Evolutionary conservation across 2,888 invertebrate species (phyloP), one percentile per base, ranked within the genome.

Genomic region (Gnatocerus cornutus): DNA sequence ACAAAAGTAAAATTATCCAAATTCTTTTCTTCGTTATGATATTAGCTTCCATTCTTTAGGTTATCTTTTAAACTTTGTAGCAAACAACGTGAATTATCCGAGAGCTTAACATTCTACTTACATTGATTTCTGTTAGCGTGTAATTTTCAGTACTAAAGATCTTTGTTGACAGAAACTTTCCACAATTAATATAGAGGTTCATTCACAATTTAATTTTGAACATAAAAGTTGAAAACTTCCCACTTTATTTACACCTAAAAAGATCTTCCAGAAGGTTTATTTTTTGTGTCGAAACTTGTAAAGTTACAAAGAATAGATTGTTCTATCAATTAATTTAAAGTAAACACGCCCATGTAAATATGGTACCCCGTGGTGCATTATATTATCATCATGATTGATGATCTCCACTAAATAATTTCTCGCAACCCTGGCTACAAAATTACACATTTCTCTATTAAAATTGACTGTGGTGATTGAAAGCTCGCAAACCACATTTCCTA

Each of bases 391-490:
- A 41, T 63, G 63, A 63, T 53, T 63, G 52, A 63, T 63, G 63
- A 63, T 53, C 10, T 9, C 30, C 27, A 53, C 52, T 37, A 53
- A 63, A 65, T 56, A 56, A 65, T 64, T 64, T 64, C 43, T 53
- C 53, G 53, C 64, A 14, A 12, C 45, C 12, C 16, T 64, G 30
- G 45, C 55, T 7, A 39, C 56, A 45, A 56, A 65, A 65, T 65
- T 65, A 65, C 65, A 48, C 65, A 56, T 55, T 48, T 65, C 46
- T 64, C 64, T 64, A 64, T 64, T 64, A 64, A 64, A 55, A 62
- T 53, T 64, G 55, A 65, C 48, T 39, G 48, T 56, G 55, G 46
- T 65, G 56, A 65, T 65, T 48, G 65, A 65, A 65, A 65, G 65
- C 65, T 37, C 55, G 29, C 53, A 64, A 64, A 50, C 65, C 65